Base-by-base conservation (phyloP, 2,888 invertebrate species). In the Ormyrus rosae region DNA sequence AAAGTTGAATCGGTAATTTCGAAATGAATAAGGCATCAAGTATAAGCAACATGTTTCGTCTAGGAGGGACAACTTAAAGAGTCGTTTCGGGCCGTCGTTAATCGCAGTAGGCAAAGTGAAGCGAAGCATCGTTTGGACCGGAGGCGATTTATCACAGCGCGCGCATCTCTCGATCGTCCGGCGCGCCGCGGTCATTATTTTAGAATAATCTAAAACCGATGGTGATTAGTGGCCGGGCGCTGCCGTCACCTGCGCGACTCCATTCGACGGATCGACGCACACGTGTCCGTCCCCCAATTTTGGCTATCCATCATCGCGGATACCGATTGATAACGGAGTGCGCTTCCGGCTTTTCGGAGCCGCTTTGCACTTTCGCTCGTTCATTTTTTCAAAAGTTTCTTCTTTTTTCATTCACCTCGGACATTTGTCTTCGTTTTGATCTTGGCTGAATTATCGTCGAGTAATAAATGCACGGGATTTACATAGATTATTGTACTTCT, bases 131-230 rank as follows among this genome's bases (percentile, higher is more conserved):
- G 34, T 34, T 34, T n/a, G 46, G 19, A 60, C 11, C 58, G 58
- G 6, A 2, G 13, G 50, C 13, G 63, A 77, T 69, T 70, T 69
- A 77, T 76, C 60, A 48, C 48, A 8, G 8, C 6, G 7, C 63
- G 45, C 56, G 53, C 19, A 55, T 10, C 46, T 67, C 48, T 56
- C 56, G 67, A 51, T 67, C 58, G 45, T 34, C 34, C 34, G 19
- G 64, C 67, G 56, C 68, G 81, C 86, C 85, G 6, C 46, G 73
- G 85, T 90, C 89, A 89, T 90, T 90, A 90, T 90, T 90, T 90
- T 85, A 89, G 88, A 90, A 90, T 90, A 90, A 90, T 90, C 90
- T 90, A 89, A 90, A 90, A 90, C 90, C 90, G 87, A 90, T 90
- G 90, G 90, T 90, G 90, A 90, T 90, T 90, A 90, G 90, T 89